A percentile compares a stretch with the other conserved stretches of the same genome.
Evolutionary conservation across 2,888 invertebrate genomes (phyloP).

Genomic region (Pristionchus arcanus): DNA sequence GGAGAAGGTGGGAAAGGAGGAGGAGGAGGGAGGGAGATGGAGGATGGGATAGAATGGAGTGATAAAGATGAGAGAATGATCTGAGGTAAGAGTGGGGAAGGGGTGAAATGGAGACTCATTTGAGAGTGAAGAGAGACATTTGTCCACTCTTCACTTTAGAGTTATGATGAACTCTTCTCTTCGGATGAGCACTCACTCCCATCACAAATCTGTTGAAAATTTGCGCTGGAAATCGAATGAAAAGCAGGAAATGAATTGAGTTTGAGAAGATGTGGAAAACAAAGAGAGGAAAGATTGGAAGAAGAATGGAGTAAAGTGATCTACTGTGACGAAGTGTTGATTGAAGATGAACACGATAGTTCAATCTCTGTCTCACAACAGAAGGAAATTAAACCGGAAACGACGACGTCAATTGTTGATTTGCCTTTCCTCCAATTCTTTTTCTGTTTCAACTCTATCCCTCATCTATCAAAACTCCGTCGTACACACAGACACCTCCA

Average conservation of each 20-base stretch:
- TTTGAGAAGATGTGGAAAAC: not conserved
- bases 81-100: not conserved
- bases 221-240: not conserved
- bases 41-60: slow-evolving; percentile 22
- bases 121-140: not conserved
- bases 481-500: slow-evolving; percentile 41
- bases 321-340: not conserved
- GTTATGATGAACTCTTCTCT: not conserved
- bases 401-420: slow-evolving; percentile 5
- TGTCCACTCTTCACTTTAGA: not conserved
- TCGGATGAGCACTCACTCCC: not conserved
- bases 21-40: not conserved
- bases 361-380: not conserved
- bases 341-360: not conserved
- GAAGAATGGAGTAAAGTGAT: not conserved
- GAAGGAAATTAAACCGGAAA: not conserved
- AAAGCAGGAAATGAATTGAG: not conserved
- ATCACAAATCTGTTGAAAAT: not conserved
- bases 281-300: not conserved
- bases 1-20: not conserved
- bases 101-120: slow-evolving; percentile 12
- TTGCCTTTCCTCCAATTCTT: not conserved
- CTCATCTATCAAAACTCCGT: slow-evolving; percentile 27
- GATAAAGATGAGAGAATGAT: slow-evolving; percentile 1
- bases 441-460: not conserved